These are phyloP conservation scores for Brachyhypopomus occidentalis DNA, from an alignment of 2,113 vertebrate genomes.

Conservation along the genomic window DNA sequence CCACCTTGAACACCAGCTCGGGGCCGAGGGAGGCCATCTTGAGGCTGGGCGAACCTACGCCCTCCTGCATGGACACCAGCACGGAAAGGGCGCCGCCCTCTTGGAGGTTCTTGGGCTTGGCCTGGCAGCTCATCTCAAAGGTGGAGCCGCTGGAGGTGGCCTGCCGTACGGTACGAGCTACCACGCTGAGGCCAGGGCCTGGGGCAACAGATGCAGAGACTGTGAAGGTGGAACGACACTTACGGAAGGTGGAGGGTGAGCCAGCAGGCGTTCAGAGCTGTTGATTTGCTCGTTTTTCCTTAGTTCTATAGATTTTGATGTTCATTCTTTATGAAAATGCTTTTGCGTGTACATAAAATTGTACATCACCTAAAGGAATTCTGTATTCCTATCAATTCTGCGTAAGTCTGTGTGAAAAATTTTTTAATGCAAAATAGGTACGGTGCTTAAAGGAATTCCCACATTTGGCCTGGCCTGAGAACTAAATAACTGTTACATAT, in stretches of 20 bases:
- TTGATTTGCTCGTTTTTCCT: not conserved
- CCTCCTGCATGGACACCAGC: conserved; percentile 74
- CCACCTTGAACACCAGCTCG: conserved; percentile 76
- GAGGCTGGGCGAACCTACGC: conserved; percentile 63
- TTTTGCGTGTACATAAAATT: not conserved
- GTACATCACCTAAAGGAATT: not conserved
- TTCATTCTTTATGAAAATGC: not conserved
- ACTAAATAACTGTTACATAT: not conserved
- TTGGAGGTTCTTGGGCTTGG: conserved; percentile 78
- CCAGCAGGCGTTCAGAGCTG: no score
- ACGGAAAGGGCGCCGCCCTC: conserved; percentile 78
- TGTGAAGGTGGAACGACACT: not conserved
- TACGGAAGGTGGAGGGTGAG: not conserved
- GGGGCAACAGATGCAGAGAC: not conserved
- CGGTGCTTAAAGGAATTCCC: no score
- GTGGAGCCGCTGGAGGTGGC: conserved; percentile 79
- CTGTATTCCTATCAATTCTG: not conserved
- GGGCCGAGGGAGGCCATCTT: conserved; percentile 79
- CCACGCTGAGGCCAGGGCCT: conserved; percentile 53
- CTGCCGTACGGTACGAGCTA: conserved; percentile 73
- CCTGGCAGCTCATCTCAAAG: conserved; percentile 86
- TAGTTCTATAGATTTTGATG: not conserved
- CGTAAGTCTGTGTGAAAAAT: no score
- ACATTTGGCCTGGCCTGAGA: not conserved
- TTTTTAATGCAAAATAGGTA: no score